These are phyloP conservation scores for Catharus bicknelli DNA, from an alignment of 2,113 vertebrate species.

Conservation along the genomic window DNA sequence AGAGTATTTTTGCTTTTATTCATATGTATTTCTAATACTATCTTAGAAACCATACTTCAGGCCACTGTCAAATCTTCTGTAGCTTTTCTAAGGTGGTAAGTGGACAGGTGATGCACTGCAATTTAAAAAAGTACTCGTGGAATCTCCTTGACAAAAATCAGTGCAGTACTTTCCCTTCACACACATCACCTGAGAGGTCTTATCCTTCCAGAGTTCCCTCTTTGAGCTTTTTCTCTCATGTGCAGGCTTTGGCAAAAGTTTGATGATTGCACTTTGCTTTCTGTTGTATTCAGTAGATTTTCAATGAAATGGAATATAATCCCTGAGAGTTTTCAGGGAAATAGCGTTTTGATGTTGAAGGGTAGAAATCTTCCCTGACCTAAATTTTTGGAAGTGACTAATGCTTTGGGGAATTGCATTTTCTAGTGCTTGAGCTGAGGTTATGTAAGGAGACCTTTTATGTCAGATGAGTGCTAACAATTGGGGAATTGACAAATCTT, in stretches of 20 bases:
- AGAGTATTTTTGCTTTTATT: background rate
- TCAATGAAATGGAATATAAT: constrained; percentile 13
- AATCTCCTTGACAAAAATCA: background rate
- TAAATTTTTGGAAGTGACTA: constrained; percentile 25
- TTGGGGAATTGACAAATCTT: constrained; percentile 1
- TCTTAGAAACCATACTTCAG: constrained; percentile 2
- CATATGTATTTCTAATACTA: constrained; percentile 27
- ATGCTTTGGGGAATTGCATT: constrained; percentile 7
- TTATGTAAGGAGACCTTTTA: constrained; percentile 23
- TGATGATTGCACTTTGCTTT: constrained; percentile 1
- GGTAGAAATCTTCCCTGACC: constrained; percentile 37
- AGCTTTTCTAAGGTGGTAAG: background rate
- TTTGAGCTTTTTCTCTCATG: background rate
- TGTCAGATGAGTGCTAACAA: background rate
- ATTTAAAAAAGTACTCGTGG: background rate
- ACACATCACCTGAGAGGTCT: background rate
- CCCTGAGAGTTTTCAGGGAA: constrained; percentile 40
- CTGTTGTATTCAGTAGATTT: background rate
- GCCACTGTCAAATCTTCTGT: background rate
- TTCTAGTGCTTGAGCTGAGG: constrained; percentile 5
- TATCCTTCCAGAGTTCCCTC: background rate
- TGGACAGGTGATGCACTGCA: background rate
- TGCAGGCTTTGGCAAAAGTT: background rate
- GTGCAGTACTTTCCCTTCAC: background rate
- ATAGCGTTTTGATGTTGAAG: constrained; percentile 42